Base-by-base conservation (phyloP, 2,113 vertebrate genomes). In the Petroica traversi region DNA sequence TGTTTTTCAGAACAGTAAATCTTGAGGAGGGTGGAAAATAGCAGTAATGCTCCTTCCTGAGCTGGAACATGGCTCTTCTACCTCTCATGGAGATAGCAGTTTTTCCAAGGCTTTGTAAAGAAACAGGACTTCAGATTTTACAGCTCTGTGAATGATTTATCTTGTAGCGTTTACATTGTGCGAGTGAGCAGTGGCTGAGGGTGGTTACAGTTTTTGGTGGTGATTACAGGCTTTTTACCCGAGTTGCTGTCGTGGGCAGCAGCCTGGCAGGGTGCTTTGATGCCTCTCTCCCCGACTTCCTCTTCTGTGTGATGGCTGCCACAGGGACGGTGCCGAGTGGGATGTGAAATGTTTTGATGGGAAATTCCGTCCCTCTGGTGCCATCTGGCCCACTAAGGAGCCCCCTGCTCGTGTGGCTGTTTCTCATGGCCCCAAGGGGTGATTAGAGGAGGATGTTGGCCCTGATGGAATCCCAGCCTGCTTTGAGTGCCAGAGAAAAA, bases 1-100 rank as follows among this genome's bases (percentile, higher is more conserved):
- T 85, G 76, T 89, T 91, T 96, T 90, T 88, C 69, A 82, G 85
- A 93, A 48, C 51, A 79, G 69, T 92, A 95, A 92, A 94, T 94
- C 96, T 96, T 85, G 76, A 77, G 72, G 55, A 87, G 73, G 62
- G 38, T 94, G 79, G 75, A 63, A 92, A 90, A 66, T 82, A 91
- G 80, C 76, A 74, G 54, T 69, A 94, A 48, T 85, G 63, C 14
- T 28, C 73, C 79, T 95, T 95, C 66, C 38, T 64, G 40, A 72
- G 67, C 57, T 94, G 68, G 88, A 92, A 80, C 28, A 2, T 0
- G 8, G 29, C 88, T 82, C 61, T 68, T 62, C 62, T 76, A 20
- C 78, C 20, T 77, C 75, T 93, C 5, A 0, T n/a, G 64, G 66
- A 95, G 63, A 76, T 88, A 80, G 83, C 92, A 82, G 29, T 61